A percentile compares a stretch with the other conserved stretches of the same genome.
These are phyloP conservation scores for Pelecanoides urinatrix DNA, from an alignment of 2,113 vertebrate genomes.

Conservation along the genomic window DNA sequence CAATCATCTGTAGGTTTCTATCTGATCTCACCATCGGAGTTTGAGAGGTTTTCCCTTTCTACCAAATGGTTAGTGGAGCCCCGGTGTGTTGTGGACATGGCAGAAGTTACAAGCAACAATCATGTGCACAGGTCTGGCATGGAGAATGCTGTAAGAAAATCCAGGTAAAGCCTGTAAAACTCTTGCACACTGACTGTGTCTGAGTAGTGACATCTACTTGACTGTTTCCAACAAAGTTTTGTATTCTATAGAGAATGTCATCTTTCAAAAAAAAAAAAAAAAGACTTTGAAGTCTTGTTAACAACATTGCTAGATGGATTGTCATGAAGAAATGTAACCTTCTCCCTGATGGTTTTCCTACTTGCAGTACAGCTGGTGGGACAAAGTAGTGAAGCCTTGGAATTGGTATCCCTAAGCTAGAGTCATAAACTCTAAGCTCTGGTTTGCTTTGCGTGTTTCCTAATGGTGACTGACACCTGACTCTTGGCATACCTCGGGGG, in stretches of 20 bases:
- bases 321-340: not conserved
- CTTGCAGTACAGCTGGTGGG: not conserved
- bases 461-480: not conserved
- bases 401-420: not conserved
- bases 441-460: not conserved
- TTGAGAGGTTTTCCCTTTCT: conserved; percentile 95
- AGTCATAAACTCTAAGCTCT: not conserved
- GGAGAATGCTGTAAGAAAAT: conserved; percentile 63
- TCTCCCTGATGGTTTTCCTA: not conserved
- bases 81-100: conserved; percentile 80
- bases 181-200: not conserved
- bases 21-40: conserved; percentile 95
- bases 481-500: not conserved
- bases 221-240: not conserved
- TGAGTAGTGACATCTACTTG: not conserved
- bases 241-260: not conserved
- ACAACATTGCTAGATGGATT: not conserved
- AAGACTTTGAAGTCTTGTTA: not conserved
- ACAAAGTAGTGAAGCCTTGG: not conserved
- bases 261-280: not conserved
- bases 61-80: conserved; percentile 90
- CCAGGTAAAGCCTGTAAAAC: conserved; percentile 69
- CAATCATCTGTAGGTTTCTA: conserved; percentile 85
- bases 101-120: conserved; percentile 55
- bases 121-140: not conserved